A percentile compares a stretch with the other conserved stretches of the same genome.
Evolutionary conservation across 2,113 vertebrate genomes (phyloP).

Genomic region (Hucho hucho): DNA sequence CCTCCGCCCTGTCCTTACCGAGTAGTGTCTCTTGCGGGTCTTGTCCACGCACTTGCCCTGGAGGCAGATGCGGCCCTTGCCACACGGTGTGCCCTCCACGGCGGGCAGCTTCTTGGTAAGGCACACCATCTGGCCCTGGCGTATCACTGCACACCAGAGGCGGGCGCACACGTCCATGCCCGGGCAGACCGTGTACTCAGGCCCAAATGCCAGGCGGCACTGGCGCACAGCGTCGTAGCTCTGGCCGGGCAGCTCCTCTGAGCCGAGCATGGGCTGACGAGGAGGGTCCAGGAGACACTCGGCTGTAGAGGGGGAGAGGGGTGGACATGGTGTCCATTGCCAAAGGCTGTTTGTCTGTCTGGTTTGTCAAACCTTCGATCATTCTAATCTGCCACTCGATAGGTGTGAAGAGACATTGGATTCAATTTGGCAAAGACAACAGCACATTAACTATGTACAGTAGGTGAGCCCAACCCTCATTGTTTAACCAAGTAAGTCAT

Average conservation of each 20-base stretch:
- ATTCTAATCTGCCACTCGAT: background rate
- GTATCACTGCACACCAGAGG: constrained; percentile 96
- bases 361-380: background rate
- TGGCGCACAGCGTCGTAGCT: constrained; percentile 95
- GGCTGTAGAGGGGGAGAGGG: constrained; percentile 69
- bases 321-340: background rate
- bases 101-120: constrained; percentile 97
- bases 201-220: constrained; percentile 93
- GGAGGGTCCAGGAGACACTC: constrained; percentile 92
- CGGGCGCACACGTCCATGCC: constrained; percentile 96
- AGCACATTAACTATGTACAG: too few species aligned
- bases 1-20: constrained; percentile 71
- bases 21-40: constrained; percentile 95
- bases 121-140: constrained; percentile 97
- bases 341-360: background rate
- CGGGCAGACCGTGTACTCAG: constrained; percentile 91
- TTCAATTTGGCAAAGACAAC: too few species aligned
- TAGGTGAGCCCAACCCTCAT: too few species aligned
- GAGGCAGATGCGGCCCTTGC: constrained; percentile 95
- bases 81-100: constrained; percentile 94
- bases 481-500: too few species aligned
- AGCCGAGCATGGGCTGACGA: constrained; percentile 80
- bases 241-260: constrained; percentile 93
- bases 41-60: constrained; percentile 99
- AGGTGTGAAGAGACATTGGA: background rate